phyloP scores from a whole-genome alignment of 2,888 invertebrate species.

The Chrysodeixis includens region DNA sequence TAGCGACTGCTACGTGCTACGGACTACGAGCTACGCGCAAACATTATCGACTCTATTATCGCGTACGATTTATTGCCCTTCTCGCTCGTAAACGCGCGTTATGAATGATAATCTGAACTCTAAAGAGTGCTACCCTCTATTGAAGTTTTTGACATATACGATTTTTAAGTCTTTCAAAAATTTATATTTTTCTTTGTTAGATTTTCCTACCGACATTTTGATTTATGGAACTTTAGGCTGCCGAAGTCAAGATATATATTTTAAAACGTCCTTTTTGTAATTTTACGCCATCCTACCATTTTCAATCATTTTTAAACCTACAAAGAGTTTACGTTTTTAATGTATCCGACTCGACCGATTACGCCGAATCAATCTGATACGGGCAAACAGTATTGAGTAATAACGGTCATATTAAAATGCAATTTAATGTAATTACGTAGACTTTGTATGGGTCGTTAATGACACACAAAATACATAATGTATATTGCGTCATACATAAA shows the following conservation, averaged over 20 bases:
- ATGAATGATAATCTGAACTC: constrained; percentile 40
- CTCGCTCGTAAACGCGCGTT: constrained; percentile 22
- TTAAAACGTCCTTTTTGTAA: not conserved
- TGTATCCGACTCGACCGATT: constrained; percentile 15
- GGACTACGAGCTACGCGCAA: constrained; percentile 57
- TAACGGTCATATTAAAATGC: constrained; percentile 33
- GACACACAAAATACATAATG: constrained; percentile 6
- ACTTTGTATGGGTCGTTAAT: constrained; percentile 22
- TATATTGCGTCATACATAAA: constrained; percentile 32
- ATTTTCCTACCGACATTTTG: not conserved
- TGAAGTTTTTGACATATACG: no score
- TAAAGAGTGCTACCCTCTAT: constrained; percentile 1
- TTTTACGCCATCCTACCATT: not conserved
- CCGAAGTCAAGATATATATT: no score
- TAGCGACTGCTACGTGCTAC: constrained; percentile 80
- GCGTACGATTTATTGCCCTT: constrained; percentile 32
- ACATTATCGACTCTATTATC: constrained; percentile 46
- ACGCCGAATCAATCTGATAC: constrained; percentile 22
- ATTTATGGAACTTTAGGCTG: not conserved
- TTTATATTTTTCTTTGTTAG: not conserved
- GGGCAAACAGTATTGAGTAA: constrained; percentile 9
- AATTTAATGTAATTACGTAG: constrained; percentile 30
- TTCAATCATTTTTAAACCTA: not conserved
- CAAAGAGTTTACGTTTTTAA: not conserved
- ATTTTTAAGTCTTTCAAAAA: no score